Evolutionary conservation across 2,113 vertebrate genomes (phyloP), one percentile per base, ranked within the genome.

Genomic region (Anarhynchus alexandrinus): DNA sequence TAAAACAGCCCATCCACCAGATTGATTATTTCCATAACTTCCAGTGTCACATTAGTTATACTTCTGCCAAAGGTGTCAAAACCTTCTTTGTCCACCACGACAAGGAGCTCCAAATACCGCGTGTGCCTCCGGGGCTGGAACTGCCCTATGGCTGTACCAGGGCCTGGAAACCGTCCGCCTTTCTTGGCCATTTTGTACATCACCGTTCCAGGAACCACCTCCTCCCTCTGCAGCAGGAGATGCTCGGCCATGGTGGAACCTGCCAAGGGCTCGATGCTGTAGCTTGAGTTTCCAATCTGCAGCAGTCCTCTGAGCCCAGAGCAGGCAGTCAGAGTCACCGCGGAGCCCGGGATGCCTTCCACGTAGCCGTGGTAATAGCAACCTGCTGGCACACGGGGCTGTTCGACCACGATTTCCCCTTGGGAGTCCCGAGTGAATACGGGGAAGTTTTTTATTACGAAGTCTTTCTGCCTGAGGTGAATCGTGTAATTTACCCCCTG

Each of bases 251-350:
- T 20, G n/a, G 64, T 15, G 25, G 96, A 92, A n/a, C 73, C 59
- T 21, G 62, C 49, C 38, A 89, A 5, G 47, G 97, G 97, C 67
- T 97, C 72, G 2, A 97, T 93, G 93, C 91, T 66, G 18, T 97
- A 98, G 57, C 83, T 85, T 5, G 47, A 51, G 7, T 49, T 92
- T 62, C 91, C 94, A n/a, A 93, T 77, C 17, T 94, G 85, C 73
- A 98, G 94, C 69, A 97, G 34, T 4, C 97, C 97, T 64, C 96
- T 95, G 88, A 98, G 97, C 52, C 97, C 98, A 5, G 95, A 82
- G 47, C 96, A 97, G 82, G 85, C 71, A 43, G 57, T 94, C 90
- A 97, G 59, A 27, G 95, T 96, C 18, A 94, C 95, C 4, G 47
- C 47, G 3, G 97, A 97, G 15, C 71, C 84, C 2, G 12, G 83